Evolutionary conservation across 2,113 vertebrate species (phyloP), one percentile per base, ranked within the genome.

Genomic region (Pterophyllum scalare): DNA sequence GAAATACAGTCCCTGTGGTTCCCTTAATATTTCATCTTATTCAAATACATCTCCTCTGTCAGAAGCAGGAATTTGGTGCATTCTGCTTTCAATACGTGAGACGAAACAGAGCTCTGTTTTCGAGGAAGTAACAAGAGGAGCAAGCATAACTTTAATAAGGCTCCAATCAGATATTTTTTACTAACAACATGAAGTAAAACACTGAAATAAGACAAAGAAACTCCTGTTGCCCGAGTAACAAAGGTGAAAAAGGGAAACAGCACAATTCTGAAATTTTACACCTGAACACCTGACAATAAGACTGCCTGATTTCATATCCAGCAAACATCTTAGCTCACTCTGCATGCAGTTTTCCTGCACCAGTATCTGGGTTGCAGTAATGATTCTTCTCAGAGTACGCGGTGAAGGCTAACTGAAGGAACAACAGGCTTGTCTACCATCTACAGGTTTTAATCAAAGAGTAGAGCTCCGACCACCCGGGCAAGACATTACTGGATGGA

Each of bases 361-460:
- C 24, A 72, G 67, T 72, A 5, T 60, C 65, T 85, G 40, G 81
- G 59, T 20, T 58, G 26, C 70, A 35, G 20, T 82, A 78, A 91
- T 81, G 81, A 79, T 2, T 77, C 57, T 58, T 74, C 58, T 62
- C 38, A 58, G 62, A 62, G 80, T 11, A 7, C 13, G 61, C 59
- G 56, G 24, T 58, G 5, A 28, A 28, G 8, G 17, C 31, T 22
- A 74, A 43, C 24, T 38, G n/a, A 83, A 17, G 65, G 43, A 82
- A 74, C 67, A 57, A 60, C 13, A 40, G 74, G 24, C 28, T 17
- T 40, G 43, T 20, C 59, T 7, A 28, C 28, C n/a, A 20, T 72
- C 58, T 17, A 49, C 26, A 26, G 60, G 79, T 56, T 89, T 81
- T 89, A 87, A 89, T 88, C 67, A 89, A 82, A 83, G 67, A 67